Percentiles rank a stretch among this genome's conserved stretches.
Conservation (phyloP, 2,797 vertebrate genomes). For the Sorex maritimensis region DNA sequence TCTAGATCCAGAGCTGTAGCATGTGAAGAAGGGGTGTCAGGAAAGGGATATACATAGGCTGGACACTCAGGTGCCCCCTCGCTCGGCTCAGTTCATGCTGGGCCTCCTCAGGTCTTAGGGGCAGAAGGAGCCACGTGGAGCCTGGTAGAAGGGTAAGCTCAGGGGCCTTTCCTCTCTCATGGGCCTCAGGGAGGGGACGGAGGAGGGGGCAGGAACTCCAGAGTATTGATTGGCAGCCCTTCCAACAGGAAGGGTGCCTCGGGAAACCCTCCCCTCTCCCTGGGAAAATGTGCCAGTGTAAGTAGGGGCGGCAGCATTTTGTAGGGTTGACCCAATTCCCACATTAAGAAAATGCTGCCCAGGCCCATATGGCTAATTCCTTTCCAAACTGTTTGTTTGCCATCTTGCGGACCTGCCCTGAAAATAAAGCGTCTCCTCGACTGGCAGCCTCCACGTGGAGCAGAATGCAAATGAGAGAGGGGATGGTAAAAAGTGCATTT, state of each 20-base stretch:
- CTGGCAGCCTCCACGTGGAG: conserved; percentile 74
- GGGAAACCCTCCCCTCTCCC: background rate
- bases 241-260: background rate
- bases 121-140: background rate
- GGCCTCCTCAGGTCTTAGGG: background rate
- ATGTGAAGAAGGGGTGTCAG: background rate
- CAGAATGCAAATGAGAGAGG: conserved; percentile 81
- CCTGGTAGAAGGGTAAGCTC: background rate
- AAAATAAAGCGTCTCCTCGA: conserved; percentile 76
- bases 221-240: background rate
- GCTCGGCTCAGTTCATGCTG: background rate
- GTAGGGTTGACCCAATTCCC: conserved; percentile 82
- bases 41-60: background rate
- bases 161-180: background rate
- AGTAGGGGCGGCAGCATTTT: conserved; percentile 79
- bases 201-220: background rate
- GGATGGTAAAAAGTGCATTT: conserved; percentile 79
- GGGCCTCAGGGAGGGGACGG: background rate
- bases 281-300: conserved; percentile 71
- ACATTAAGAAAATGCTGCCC: conserved; percentile 84
- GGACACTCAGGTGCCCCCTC: background rate
- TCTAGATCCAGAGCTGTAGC: background rate
- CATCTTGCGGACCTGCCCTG: conserved; percentile 76
- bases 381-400: conserved; percentile 85
- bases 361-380: conserved; percentile 85